These are phyloP conservation scores for Dipodomys merriami DNA, from an alignment of 2,113 vertebrate species.

Conservation along the genomic window DNA sequence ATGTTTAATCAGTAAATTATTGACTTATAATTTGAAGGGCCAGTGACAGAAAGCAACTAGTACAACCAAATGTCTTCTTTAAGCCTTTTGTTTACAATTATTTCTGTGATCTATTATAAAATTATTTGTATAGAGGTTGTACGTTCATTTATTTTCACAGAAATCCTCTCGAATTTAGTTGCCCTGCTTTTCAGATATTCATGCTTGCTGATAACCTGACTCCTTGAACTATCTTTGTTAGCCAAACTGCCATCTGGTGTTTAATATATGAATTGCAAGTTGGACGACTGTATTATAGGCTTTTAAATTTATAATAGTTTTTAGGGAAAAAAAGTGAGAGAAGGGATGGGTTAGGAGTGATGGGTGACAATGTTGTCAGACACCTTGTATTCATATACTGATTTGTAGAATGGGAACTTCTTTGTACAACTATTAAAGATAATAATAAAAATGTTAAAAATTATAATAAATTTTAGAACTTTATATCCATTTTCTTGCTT, in stretches of 20 bases:
- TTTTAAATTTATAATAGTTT: background rate
- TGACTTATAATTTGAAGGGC: background rate
- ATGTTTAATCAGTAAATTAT: background rate
- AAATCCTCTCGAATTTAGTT: conserved; percentile 6
- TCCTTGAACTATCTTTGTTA: background rate
- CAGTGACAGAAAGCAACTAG: background rate
- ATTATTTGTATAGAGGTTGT: background rate
- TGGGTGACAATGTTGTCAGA: no score
- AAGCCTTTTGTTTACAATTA: background rate
- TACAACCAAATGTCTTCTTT: background rate
- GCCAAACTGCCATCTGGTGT: conserved; percentile 72
- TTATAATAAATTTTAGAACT: background rate
- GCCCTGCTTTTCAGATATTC: background rate
- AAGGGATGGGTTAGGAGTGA: no score
- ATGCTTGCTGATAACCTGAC: fast-evolving
- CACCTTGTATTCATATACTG: no score
- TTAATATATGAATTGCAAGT: conserved; percentile 51
- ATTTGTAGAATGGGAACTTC: no score
- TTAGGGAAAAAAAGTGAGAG: background rate
- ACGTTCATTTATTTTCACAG: conserved; percentile 1
- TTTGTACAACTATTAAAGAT: no score
- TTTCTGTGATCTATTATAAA: background rate
- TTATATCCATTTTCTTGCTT: background rate
- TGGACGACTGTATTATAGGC: background rate
- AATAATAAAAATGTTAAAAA: background rate